Base-by-base conservation (phyloP, 2,797 vertebrate species). In the Rhyacichthys aspro region DNA sequence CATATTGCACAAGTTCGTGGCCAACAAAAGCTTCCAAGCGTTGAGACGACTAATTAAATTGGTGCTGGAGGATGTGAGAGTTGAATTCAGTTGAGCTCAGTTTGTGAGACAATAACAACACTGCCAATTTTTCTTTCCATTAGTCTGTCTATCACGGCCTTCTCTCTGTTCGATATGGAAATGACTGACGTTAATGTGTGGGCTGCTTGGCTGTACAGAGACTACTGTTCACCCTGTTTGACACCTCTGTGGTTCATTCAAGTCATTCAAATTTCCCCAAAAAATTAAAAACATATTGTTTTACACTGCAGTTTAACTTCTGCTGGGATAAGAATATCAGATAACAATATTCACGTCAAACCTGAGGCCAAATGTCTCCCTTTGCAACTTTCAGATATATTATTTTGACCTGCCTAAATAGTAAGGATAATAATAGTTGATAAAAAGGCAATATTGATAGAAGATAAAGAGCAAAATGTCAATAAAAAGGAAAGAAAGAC, bases 1-100 rank as follows among this genome's bases (percentile, higher is more conserved):
- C 69, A 61, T 74, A 64, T 77, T 85, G 58, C 71, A 52, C 18
- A 34, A 65, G 50, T 60, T 77, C 37, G 55, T 50, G 54, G 85
- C 87, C 86, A 91, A 88, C 55, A 80, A 81, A 86, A 91, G 72
- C 81, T 54, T 80, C 65, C 69, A 63, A 77, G 75, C 45, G 50
- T 71, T 67, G 67, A 81, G 64, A 70, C 28, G 14, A 60, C 76
- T 89, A 67, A 89, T 87, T 79, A 86, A 83, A 91, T 55, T 53
- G 23, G 46, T 44, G 63, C 43, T 0, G 0, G 11, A 63, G 42
- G 44, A 74, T 70, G 64, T 66, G 45, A 58, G 77, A 44, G 63
- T 23, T 16, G 43, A 72, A 55, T 63, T 71, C 18, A 42, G 68
- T 16, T 66, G 67, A 18, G 7, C 23, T 28, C 23, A 39, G 11